Conservation (phyloP, 1,140 invertebrate genomes). For the Polypedilum vanderplanki region DNA sequence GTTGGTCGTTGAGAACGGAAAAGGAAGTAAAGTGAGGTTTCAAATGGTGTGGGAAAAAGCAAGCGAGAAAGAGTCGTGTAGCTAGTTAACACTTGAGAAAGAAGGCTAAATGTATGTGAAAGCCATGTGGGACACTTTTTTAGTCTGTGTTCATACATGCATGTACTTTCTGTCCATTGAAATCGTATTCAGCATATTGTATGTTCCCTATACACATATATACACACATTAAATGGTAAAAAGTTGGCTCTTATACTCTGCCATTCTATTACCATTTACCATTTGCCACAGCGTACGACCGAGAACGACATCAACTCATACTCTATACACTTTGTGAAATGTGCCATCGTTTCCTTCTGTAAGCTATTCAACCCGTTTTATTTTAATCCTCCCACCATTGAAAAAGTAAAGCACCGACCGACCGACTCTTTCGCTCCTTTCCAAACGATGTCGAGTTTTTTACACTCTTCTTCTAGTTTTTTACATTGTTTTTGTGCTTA, state of each 20-base stretch:
- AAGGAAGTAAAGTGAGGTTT: conserved; percentile 4
- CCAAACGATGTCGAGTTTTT: not conserved
- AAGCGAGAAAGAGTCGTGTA: not conserved
- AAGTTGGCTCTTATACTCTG: conserved; percentile 10
- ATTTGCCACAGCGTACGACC: conserved; percentile 27
- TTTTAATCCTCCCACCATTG: conserved; percentile 4
- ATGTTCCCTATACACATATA: too few species aligned
- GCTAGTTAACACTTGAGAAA: conserved; percentile 2
- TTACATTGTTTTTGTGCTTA: not conserved
- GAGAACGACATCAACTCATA: conserved; percentile 23
- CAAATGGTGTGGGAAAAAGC: not conserved
- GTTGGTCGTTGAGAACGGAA: too few species aligned
- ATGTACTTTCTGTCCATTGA: not conserved
- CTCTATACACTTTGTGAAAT: not conserved
- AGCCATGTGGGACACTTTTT: not conserved
- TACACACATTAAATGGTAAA: not conserved
- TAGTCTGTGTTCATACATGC: not conserved
- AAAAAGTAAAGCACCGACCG: not conserved
- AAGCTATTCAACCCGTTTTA: not conserved
- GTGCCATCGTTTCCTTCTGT: conserved; percentile 1
- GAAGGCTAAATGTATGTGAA: not conserved
- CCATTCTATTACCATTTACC: conserved; percentile 26
- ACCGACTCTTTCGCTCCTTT: not conserved
- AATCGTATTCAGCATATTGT: too few species aligned
- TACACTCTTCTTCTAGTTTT: not conserved